phyloP scores from a whole-genome alignment of 1,140 invertebrate species.

The Procambarus virginalis region DNA sequence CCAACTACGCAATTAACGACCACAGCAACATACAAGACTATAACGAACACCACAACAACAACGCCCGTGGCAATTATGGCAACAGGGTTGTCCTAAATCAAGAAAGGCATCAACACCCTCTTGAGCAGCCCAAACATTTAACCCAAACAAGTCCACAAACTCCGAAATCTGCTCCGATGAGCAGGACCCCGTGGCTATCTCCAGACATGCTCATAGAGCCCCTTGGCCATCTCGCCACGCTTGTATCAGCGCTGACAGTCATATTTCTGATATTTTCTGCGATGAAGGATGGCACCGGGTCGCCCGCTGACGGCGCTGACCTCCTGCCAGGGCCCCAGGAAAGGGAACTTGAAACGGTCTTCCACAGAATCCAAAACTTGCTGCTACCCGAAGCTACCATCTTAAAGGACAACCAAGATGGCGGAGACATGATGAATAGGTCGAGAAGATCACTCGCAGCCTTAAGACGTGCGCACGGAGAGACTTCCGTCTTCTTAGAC shows the following conservation, averaged over 20 bases:
- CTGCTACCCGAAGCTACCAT: too few relatives aligned
- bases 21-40: not conserved
- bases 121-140: not conserved
- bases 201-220: not conserved
- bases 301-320: not conserved
- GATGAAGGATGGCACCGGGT: not conserved
- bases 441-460: too few relatives aligned
- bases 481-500: too few relatives aligned
- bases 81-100: not conserved
- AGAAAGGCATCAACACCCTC: not conserved
- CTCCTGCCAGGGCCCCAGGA: too few relatives aligned
- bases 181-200: not conserved
- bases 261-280: conserved; percentile 15
- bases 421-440: too few relatives aligned
- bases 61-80: not conserved
- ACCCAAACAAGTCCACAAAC: too few relatives aligned
- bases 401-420: too few relatives aligned
- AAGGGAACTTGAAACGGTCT: too few relatives aligned
- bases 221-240: conserved; percentile 8
- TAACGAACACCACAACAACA: not conserved
- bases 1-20: not conserved
- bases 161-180: not conserved
- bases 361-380: too few relatives aligned
- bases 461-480: too few relatives aligned
- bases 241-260: conserved; percentile 26